Conservation (phyloP, 2,797 vertebrate species). For the Hafferia zeledoni region DNA sequence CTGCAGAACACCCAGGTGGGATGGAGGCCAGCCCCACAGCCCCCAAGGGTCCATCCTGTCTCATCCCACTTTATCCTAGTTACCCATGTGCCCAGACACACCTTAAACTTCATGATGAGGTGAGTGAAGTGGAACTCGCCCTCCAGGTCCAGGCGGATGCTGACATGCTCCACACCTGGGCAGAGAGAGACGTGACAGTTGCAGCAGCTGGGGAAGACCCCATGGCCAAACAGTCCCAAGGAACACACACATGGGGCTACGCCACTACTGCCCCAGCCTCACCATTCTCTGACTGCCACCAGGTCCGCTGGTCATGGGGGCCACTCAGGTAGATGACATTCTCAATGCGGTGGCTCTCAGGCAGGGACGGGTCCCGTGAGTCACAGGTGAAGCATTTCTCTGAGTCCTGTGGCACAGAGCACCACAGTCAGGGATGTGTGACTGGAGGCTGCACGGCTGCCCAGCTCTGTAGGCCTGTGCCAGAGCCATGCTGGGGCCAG, state of each 20-base stretch:
- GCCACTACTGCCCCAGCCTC: background rate
- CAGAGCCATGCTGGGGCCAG: fast-evolving
- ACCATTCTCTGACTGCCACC: constrained; percentile 92
- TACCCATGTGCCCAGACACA: constrained; percentile 11
- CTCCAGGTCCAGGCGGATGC: constrained; percentile 87
- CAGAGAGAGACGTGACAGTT: background rate
- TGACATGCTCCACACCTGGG: constrained; percentile 83
- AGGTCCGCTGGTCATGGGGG: constrained; percentile 74
- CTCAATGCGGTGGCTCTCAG: constrained; percentile 83
- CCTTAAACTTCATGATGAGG: constrained; percentile 92
- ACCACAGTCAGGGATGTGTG: background rate
- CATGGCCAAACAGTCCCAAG: fast-evolving
- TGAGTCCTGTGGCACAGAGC: constrained; percentile 71
- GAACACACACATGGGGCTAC: fast-evolving
- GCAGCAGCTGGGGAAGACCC: background rate
- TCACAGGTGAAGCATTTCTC: constrained; percentile 89
- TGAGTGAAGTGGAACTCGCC: constrained; percentile 90
- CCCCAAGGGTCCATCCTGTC: fast-evolving
- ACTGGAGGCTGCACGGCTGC: background rate
- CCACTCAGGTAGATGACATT: constrained; percentile 85
- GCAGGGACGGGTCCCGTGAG: constrained; percentile 74
- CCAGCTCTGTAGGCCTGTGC: background rate
- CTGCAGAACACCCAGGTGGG: constrained; percentile 47
- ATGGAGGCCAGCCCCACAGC: background rate
- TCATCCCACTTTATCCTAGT: background rate